These are phyloP conservation scores for Phragmatobia fuliginosa DNA, from an alignment of 2,888 invertebrate genomes.

Conservation along the genomic window DNA sequence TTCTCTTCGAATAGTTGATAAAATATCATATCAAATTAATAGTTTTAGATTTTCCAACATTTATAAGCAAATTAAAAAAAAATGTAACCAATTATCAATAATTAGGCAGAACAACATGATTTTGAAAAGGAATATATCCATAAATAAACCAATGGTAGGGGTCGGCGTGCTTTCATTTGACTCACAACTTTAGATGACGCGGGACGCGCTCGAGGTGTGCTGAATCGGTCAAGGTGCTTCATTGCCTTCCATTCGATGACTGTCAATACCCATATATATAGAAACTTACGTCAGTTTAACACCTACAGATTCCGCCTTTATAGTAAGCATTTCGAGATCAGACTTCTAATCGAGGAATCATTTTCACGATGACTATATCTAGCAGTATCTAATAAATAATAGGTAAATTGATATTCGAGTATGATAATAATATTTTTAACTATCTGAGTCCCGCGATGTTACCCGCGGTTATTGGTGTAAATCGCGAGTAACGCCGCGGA, in stretches of 20 bases:
- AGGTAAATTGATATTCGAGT: neutral
- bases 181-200: conserved; percentile 71
- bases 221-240: conserved; percentile 78
- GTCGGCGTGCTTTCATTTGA: conserved; percentile 74
- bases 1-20: too few relatives aligned
- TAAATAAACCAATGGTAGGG: conserved; percentile 55
- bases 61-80: neutral
- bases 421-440: neutral
- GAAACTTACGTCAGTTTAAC: neutral
- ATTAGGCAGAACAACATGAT: too few relatives aligned
- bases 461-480: too few relatives aligned
- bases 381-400: too few relatives aligned
- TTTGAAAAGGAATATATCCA: neutral
- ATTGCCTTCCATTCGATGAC: conserved; percentile 43
- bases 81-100: neutral
- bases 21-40: too few relatives aligned
- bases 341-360: neutral
- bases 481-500: too few relatives aligned
- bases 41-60: neutral
- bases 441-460: too few relatives aligned
- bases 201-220: conserved; percentile 64
- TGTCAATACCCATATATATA: conserved; percentile 40
- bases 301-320: conserved; percentile 6
- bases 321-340: conserved; percentile 1
- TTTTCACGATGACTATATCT: neutral